A percentile compares a stretch with the other conserved stretches of the same genome.
Evolutionary conservation across 2,888 invertebrate species (phyloP).

Genomic region (Eupithecia vulgata): DNA sequence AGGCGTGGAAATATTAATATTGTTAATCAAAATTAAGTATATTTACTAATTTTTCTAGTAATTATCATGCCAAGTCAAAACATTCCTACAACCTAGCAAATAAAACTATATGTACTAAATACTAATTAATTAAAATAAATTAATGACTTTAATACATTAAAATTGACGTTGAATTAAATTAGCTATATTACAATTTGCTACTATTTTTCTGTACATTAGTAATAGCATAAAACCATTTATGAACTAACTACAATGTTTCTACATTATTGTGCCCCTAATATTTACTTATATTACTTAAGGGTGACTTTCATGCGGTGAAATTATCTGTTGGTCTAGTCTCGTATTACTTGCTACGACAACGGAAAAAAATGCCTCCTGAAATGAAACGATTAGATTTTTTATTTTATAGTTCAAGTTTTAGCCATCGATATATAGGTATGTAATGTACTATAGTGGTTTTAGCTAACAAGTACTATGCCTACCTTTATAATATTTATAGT

Average conservation of each 20-base stretch:
- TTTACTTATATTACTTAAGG: background rate
- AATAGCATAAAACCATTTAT: background rate
- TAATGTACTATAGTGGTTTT: no score
- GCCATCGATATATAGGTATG: no score
- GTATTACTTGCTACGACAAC: background rate
- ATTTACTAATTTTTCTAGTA: background rate
- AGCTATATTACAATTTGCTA: background rate
- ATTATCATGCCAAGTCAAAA: conserved; percentile 3
- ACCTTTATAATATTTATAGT: no score
- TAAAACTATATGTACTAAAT: background rate
- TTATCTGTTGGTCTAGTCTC: background rate
- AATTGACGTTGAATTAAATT: background rate
- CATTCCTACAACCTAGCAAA: background rate
- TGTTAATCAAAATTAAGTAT: conserved; percentile 20
- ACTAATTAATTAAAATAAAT: background rate
- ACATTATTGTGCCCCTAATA: background rate
- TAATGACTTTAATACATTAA: background rate
- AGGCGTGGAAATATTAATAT: conserved; percentile 71
- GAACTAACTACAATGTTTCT: background rate
- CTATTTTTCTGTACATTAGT: background rate
- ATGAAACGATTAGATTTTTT: no score
- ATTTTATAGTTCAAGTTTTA: no score
- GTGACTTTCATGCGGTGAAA: conserved; percentile 6
- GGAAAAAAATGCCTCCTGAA: background rate
- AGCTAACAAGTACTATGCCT: no score